A percentile compares a stretch with the other conserved stretches of the same genome.
These are phyloP conservation scores for Dreissena polymorpha DNA, from an alignment of 1,140 invertebrate genomes.

Conservation along the genomic window DNA sequence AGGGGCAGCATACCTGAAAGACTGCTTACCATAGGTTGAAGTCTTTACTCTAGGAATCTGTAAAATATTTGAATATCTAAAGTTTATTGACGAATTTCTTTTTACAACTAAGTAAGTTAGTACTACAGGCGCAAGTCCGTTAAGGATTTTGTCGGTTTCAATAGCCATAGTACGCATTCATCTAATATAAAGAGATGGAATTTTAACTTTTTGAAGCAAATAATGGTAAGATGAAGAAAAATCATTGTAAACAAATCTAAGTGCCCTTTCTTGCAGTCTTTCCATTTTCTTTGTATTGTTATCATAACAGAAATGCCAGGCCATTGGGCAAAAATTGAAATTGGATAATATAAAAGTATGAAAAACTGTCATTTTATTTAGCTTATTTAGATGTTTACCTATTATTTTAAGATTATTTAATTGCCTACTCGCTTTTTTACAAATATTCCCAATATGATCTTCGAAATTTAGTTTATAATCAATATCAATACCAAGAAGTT, in stretches of 20 bases:
- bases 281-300: slow-evolving; percentile 43
- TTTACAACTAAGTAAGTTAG: slow-evolving; percentile 3
- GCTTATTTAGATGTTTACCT: slow-evolving; percentile 24
- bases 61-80: slow-evolving; percentile 13
- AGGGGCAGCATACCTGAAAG: slow-evolving; percentile 17
- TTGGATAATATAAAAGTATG: slow-evolving; percentile 50
- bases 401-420: slow-evolving; percentile 48
- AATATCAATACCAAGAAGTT: slow-evolving; percentile 46
- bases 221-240: slow-evolving; percentile 1
- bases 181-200: slow-evolving; percentile 18
- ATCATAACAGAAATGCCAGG: slow-evolving; percentile 51
- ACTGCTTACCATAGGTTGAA: slow-evolving; percentile 6
- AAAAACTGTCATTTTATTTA: slow-evolving; percentile 39
- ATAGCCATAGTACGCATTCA: slow-evolving; percentile 5
- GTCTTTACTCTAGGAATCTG: slow-evolving; percentile 6
- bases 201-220: neutral
- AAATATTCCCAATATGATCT: slow-evolving; percentile 46
- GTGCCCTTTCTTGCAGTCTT: slow-evolving; percentile 38
- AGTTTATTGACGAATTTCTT: neutral
- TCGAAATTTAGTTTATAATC: slow-evolving; percentile 53
- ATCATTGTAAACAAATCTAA: slow-evolving; percentile 31
- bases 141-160: neutral
- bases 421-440: slow-evolving; percentile 54
- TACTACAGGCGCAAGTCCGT: neutral
- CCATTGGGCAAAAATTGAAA: slow-evolving; percentile 48